phyloP scores from a whole-genome alignment of 2,888 invertebrate genomes.

The Ichneumoninae sp. region DNA sequence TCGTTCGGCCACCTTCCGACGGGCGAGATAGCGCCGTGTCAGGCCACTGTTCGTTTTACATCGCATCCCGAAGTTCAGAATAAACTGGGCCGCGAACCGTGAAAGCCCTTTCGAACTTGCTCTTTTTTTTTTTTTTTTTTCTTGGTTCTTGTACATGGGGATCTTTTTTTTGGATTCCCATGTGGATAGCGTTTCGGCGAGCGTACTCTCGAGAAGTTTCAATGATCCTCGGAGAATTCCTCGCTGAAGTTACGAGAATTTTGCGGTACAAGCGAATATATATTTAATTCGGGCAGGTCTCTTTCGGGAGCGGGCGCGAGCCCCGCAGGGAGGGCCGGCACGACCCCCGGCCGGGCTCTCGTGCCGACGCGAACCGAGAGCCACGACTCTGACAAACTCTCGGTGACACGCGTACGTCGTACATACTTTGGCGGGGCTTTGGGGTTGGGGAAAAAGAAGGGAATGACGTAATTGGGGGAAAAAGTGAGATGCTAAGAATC shows the following conservation, averaged over 20 bases:
- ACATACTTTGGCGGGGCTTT: slow-evolving; percentile 2
- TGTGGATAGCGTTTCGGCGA: neutral
- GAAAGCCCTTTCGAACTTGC: slow-evolving; percentile 13
- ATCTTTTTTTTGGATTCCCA: neutral
- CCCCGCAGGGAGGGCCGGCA: neutral
- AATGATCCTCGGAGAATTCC: slow-evolving; percentile 34
- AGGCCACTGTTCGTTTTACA: slow-evolving; percentile 18
- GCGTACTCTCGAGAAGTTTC: slow-evolving; percentile 51
- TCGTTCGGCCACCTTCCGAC: neutral
- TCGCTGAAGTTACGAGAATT: slow-evolving; percentile 40
- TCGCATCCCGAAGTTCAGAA: slow-evolving; percentile 16
- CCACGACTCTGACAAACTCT: slow-evolving; percentile 26
- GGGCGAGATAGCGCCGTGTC: neutral
- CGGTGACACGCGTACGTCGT: slow-evolving; percentile 15
- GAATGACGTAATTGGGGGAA: too few relatives aligned
- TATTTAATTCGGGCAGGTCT: slow-evolving; percentile 26
- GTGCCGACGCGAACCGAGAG: slow-evolving; percentile 28
- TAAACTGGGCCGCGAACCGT: slow-evolving; percentile 22
- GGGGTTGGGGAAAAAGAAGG: too few relatives aligned
- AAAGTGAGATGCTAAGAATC: too few relatives aligned
- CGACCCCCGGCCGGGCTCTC: slow-evolving; percentile 10
- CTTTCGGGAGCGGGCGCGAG: neutral
- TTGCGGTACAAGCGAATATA: slow-evolving; percentile 26
- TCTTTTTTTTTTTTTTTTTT: slow-evolving; percentile 11
- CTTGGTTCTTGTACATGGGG: slow-evolving; percentile 2